These are phyloP conservation scores for Desmodus rotundus DNA, from an alignment of 2,113 vertebrate species.

Conservation along the genomic window DNA sequence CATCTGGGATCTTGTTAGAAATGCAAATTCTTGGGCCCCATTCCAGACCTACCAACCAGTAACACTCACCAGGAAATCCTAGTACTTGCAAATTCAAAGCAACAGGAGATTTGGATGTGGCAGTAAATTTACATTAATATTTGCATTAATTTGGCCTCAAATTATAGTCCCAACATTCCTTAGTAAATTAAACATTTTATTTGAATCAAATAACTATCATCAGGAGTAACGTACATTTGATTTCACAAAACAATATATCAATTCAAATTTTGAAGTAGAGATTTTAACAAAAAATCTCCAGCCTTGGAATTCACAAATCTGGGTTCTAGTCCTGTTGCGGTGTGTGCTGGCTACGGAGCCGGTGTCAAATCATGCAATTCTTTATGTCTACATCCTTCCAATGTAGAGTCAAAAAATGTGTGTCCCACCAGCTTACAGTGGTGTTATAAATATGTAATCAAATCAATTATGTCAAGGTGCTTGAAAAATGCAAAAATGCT, in stretches of 20 bases:
- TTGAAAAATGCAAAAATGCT: neutral
- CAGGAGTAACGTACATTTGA: neutral
- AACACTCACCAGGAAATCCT: neutral
- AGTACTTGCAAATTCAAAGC: neutral
- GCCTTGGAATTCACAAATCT: neutral
- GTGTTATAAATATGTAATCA: neutral
- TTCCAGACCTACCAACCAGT: neutral
- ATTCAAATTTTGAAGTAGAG: neutral
- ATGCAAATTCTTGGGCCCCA: neutral
- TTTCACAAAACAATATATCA: neutral
- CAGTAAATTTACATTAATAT: neutral
- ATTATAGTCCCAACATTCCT: neutral
- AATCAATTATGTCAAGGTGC: neutral
- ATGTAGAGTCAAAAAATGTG: neutral
- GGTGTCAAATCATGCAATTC: neutral
- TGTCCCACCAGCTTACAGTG: neutral
- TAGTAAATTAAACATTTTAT: neutral
- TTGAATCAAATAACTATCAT: neutral
- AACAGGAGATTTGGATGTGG: neutral
- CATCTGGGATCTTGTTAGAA: neutral
- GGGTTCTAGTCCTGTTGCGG: neutral
- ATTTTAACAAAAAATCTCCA: neutral
- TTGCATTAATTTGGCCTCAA: neutral
- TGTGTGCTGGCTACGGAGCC: accelerated
- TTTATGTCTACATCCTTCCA: neutral